Conservation (phyloP, 1,140 invertebrate species). For the Trachelipus rathkii region DNA sequence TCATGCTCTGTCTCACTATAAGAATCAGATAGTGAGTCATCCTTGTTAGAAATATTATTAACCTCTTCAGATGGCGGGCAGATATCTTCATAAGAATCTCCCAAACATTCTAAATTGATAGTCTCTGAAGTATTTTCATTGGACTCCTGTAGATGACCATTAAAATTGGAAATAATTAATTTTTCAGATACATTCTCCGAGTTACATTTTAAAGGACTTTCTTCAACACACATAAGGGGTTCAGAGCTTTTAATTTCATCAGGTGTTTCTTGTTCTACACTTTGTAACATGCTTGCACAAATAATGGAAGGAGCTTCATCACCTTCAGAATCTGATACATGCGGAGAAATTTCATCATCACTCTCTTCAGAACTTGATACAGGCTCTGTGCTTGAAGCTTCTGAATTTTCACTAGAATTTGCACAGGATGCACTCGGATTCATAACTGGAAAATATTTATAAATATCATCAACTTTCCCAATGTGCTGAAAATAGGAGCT, state of each 20-base stretch:
- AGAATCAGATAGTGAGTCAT: neutral
- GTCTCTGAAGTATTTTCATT: neutral
- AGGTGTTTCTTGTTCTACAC: too few relatives aligned
- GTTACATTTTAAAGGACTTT: too few relatives aligned
- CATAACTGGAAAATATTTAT: constrained; percentile 43
- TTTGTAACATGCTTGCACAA: neutral
- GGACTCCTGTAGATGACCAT: neutral
- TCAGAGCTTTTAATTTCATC: too few relatives aligned
- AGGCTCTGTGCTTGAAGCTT: constrained; percentile 42
- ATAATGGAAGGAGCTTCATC: neutral
- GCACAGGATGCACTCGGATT: constrained; percentile 32
- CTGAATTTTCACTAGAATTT: constrained; percentile 41
- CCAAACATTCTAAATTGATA: neutral
- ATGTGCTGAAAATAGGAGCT: constrained; percentile 39
- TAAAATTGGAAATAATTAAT: neutral
- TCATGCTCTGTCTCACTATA: neutral
- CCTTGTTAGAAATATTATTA: neutral
- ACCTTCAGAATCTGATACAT: constrained; percentile 31
- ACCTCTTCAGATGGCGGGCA: neutral
- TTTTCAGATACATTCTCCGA: neutral
- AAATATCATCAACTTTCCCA: constrained; percentile 44
- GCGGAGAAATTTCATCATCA: constrained; percentile 37
- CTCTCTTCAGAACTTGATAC: constrained; percentile 40
- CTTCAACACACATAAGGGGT: too few relatives aligned
- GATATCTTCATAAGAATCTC: too few relatives aligned